Evolutionary conservation across 2,888 invertebrate species (phyloP).

Genomic region (Proisotoma minuta): DNA sequence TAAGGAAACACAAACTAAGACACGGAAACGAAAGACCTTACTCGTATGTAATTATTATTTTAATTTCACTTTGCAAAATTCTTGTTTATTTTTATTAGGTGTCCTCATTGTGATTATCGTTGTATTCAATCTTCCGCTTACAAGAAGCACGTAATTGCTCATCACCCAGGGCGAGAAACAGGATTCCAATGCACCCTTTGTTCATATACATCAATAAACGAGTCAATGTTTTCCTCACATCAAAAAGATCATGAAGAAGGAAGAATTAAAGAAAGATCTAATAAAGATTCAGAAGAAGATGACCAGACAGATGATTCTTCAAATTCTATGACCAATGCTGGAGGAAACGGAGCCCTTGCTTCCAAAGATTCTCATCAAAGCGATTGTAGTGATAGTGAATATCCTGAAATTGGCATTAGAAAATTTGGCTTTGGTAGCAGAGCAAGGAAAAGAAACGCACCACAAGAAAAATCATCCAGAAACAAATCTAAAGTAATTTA

Average conservation of each 20-base stretch:
- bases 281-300: conserved; percentile 47
- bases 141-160: conserved; percentile 56
- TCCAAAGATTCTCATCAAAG: too few relatives aligned
- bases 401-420: conserved; percentile 1
- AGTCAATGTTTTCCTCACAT: conserved; percentile 56
- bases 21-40: conserved; percentile 60
- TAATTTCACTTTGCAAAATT: not conserved
- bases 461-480: not conserved
- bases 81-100: conserved; percentile 55
- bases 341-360: too few relatives aligned
- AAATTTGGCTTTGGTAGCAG: too few relatives aligned
- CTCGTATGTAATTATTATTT: conserved; percentile 52
- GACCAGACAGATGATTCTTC: too few relatives aligned
- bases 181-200: conserved; percentile 57
- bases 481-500: not conserved
- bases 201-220: conserved; percentile 59
- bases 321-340: too few relatives aligned
- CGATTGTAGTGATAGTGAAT: not conserved
- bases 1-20: conserved; percentile 56
- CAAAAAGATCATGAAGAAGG: conserved; percentile 58
- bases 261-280: conserved; percentile 38
- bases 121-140: conserved; percentile 66
- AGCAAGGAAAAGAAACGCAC: not conserved
- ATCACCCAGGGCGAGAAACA: conserved; percentile 53
- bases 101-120: conserved; percentile 63